phyloP scores from a whole-genome alignment of 2,797 vertebrate genomes.

The Perodicticus potto region DNA sequence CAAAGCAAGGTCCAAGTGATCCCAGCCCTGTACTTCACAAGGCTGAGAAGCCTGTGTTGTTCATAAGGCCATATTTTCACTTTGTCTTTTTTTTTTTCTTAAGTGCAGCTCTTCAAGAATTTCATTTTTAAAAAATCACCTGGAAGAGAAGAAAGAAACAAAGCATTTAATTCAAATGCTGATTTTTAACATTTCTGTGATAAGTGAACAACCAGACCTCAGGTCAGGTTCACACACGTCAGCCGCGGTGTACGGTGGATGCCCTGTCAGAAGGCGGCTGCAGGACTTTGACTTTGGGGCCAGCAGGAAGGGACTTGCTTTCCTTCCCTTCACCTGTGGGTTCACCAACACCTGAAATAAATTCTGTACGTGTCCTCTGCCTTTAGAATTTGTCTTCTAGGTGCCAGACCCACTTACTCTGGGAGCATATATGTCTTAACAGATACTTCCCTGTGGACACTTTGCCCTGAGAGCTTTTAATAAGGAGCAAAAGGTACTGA shows the following conservation, averaged over 20 bases:
- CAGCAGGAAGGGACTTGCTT: not conserved
- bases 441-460: not conserved
- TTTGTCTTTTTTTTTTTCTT: constrained; percentile 27
- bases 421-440: not conserved
- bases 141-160: constrained; percentile 33
- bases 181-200: not conserved
- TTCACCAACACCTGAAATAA: not conserved
- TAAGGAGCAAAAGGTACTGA: not conserved
- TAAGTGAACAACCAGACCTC: not conserved
- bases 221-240: not conserved
- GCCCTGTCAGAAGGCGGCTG: not conserved
- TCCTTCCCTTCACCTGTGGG: not conserved
- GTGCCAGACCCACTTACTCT: not conserved
- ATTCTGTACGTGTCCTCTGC: not conserved
- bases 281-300: not conserved
- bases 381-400: not conserved
- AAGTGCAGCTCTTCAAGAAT: constrained; percentile 11
- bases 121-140: constrained; percentile 1
- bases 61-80: not conserved
- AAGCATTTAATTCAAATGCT: constrained; percentile 44
- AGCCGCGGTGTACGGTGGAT: not conserved
- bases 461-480: not conserved
- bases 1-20: not conserved
- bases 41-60: not conserved
- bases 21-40: not conserved